phyloP scores from a whole-genome alignment of 1,140 invertebrate species.

The Meteorus sp. region DNA sequence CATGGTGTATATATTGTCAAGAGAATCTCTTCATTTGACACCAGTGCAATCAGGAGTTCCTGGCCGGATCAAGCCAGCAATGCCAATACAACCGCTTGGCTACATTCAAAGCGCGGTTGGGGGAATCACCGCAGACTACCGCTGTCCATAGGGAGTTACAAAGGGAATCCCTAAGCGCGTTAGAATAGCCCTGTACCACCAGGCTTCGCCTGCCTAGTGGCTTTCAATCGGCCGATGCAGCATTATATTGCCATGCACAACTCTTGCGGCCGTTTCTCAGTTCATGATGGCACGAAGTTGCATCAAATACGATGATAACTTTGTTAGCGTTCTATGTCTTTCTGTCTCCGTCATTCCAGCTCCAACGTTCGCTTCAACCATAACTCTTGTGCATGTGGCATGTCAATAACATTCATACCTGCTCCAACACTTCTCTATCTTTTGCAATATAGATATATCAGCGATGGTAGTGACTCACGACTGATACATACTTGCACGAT shows the following conservation, averaged over 20 bases:
- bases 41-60: background rate
- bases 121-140: slow-evolving; percentile 19
- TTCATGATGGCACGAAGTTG: too few relatives aligned
- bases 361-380: too few relatives aligned
- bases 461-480: too few relatives aligned
- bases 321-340: background rate
- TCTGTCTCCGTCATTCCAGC: background rate
- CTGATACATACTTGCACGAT: too few relatives aligned
- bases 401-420: too few relatives aligned
- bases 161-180: slow-evolving; percentile 41
- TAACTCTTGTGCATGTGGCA: too few relatives aligned
- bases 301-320: background rate
- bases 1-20: too few relatives aligned
- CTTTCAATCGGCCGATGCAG: slow-evolving; percentile 11
- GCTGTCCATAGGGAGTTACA: slow-evolving; percentile 28
- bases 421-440: too few relatives aligned
- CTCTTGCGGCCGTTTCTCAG: background rate
- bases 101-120: slow-evolving; percentile 12
- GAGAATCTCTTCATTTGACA: background rate
- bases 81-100: slow-evolving; percentile 3
- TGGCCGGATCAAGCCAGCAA: background rate
- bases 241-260: slow-evolving; percentile 7
- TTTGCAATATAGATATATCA: too few relatives aligned
- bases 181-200: slow-evolving; percentile 25
- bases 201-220: background rate